Evolutionary conservation across 2,113 vertebrate genomes (phyloP).

Genomic region (Speoplatyrhinus poulsoni): DNA sequence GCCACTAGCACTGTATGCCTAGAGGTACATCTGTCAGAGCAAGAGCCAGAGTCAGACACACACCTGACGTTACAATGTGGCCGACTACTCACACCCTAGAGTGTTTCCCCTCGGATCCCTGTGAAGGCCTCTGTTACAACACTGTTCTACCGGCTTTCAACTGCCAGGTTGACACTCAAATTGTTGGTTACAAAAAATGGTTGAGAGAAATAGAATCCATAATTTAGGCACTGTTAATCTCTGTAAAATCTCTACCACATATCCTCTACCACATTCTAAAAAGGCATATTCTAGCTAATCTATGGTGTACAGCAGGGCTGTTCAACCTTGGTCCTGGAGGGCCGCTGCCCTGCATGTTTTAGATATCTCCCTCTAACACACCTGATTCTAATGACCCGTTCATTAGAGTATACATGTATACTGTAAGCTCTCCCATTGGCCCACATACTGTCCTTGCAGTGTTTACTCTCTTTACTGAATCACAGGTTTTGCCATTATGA

Average conservation of each 20-base stretch:
- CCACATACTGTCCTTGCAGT: too few relatives aligned
- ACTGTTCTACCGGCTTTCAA: constrained; percentile 31
- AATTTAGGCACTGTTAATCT: constrained; percentile 30
- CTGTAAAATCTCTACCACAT: not conserved
- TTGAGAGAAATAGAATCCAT: constrained; percentile 27
- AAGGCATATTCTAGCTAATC: not conserved
- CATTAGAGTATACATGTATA: too few relatives aligned
- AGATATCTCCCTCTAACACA: too few relatives aligned
- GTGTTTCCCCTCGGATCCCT: constrained; percentile 30
- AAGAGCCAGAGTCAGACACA: not conserved
- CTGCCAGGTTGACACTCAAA: constrained; percentile 24
- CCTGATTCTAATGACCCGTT: too few relatives aligned
- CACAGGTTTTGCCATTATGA: too few relatives aligned
- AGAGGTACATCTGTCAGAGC: constrained; percentile 32
- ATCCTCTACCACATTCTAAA: not conserved
- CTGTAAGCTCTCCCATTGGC: too few relatives aligned
- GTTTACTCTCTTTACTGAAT: too few relatives aligned
- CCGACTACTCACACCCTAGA: constrained; percentile 26
- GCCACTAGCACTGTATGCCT: constrained; percentile 11
- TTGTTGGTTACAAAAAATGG: constrained; percentile 1
- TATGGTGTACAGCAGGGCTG: too few relatives aligned
- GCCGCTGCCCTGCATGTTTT: too few relatives aligned
- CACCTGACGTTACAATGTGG: constrained; percentile 12
- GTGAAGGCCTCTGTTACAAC: constrained; percentile 31
- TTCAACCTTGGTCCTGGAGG: too few relatives aligned